Evolutionary conservation across 2,797 vertebrate species (phyloP), one percentile per base, ranked within the genome.

Genomic region (Myiothlypis chrysogaster): DNA sequence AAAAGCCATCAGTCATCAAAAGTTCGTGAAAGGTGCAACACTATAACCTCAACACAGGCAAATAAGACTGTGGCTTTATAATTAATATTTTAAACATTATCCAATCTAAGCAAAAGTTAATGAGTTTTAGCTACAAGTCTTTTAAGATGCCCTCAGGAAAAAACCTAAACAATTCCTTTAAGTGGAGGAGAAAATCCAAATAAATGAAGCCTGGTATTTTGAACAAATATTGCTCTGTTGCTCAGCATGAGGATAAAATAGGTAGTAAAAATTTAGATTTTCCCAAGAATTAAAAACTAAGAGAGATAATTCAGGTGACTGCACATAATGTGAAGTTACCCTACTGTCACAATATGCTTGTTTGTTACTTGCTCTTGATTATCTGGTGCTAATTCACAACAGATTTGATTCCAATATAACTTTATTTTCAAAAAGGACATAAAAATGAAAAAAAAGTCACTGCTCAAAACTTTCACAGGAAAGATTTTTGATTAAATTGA

Each of bases 1-100:
- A 89, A 92, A 96, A 90, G 28, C 63, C 66, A 70, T 87, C 81
- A 72, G 32, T 76, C 89, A 90, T 72, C 78, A 82, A 16, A 79
- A 82, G 34, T 27, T 84, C 0, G 0, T 66, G 63, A 76, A 65
- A 90, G 59, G 28, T 82, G 66, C 63, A 93, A 78, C 50, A 18
- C 21, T 65, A 24, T 47, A 72, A 87, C 16, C 34, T 94, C 90
- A 82, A 65, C 73, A 72, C 16, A 25, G 17, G 44, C 63, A 89
- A 79, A 35, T 82, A 82, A 89, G 39, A 47, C 43, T 44, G 55
- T 8, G 28, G 37, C n/a, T 87, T 73, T 47, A 32, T 76, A 82
- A 79, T 78, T 76, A 47, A 22, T 44, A 71, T 37, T 84, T 87
- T 66, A 70, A 84, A 72, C 23, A 47, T 44, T 44, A 82, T 49